Evolutionary conservation across 2,888 invertebrate genomes (phyloP).

Genomic region (Priocnemis perturbator): DNA sequence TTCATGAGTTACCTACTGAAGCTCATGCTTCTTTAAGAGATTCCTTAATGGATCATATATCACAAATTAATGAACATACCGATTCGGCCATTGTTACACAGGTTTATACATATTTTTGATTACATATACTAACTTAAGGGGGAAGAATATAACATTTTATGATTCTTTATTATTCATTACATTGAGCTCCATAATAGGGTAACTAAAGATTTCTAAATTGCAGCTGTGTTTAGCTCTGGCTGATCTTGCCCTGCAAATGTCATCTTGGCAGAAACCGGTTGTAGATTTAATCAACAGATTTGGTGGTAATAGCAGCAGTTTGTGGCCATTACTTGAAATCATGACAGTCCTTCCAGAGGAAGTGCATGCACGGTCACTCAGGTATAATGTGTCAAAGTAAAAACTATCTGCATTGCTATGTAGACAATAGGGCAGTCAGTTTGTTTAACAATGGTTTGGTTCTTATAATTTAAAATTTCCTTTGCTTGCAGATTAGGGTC

Average conservation of each 20-base stretch:
- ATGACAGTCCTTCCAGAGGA: conserved; percentile 97
- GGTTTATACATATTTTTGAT: conserved; percentile 60
- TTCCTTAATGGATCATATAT: conserved; percentile 92
- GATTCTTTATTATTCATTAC: background rate
- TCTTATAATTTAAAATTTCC: conserved; percentile 1
- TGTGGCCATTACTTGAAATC: conserved; percentile 93
- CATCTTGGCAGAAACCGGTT: conserved; percentile 92
- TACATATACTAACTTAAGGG: conserved; percentile 8
- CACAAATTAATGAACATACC: conserved; percentile 86
- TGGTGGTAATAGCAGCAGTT: conserved; percentile 79
- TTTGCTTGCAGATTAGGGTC: conserved; percentile 82
- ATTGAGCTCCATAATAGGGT: background rate
- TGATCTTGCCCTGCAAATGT: conserved; percentile 95
- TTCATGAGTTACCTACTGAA: conserved; percentile 92
- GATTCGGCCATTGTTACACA: conserved; percentile 92
- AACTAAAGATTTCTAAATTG: conserved; percentile 34
- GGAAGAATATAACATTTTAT: background rate
- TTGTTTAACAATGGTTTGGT: background rate
- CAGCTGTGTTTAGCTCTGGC: conserved; percentile 93
- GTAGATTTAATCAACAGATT: conserved; percentile 89
- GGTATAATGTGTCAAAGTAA: conserved; percentile 61
- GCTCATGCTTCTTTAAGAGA: conserved; percentile 91
- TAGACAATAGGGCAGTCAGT: too few species aligned
- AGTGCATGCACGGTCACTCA: conserved; percentile 87
- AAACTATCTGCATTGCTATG: background rate